A percentile compares a stretch with the other conserved stretches of the same genome.
phyloP scores from a whole-genome alignment of 2,888 invertebrate genomes.

The Enchytraeus crypticus region DNA sequence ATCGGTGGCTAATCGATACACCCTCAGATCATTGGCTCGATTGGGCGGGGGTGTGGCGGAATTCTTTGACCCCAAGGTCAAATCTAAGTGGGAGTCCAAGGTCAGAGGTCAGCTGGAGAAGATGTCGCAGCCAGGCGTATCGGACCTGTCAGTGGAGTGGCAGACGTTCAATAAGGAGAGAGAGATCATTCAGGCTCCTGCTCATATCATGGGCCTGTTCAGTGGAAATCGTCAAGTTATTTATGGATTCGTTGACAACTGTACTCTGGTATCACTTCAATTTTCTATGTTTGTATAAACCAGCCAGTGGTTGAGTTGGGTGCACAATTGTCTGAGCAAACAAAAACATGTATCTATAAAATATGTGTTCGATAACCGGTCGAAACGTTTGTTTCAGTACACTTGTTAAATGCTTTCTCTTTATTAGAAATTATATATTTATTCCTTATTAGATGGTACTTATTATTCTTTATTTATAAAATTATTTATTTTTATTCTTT shows the following conservation, averaged over 20 bases:
- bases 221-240: slow-evolving; percentile 44
- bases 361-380: no score
- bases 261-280: slow-evolving; percentile 37
- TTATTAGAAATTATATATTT: no score
- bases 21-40: slow-evolving; percentile 36
- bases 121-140: slow-evolving; percentile 40
- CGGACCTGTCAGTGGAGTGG: slow-evolving; percentile 44
- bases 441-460: no score
- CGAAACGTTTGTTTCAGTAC: background rate
- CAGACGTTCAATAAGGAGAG: slow-evolving; percentile 36
- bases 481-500: no score
- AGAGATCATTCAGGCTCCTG: slow-evolving; percentile 38
- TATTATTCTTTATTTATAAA: no score
- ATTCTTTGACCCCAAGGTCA: slow-evolving; percentile 39
- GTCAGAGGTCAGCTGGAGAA: slow-evolving; percentile 37
- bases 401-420: no score
- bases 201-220: slow-evolving; percentile 43
- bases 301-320: no score
- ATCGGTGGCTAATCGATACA: slow-evolving; percentile 22
- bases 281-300: no score
- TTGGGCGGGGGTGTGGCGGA: slow-evolving; percentile 41
- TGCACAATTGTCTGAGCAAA: no score
- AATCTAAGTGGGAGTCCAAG: slow-evolving; percentile 44
- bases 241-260: slow-evolving; percentile 45
- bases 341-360: no score